Evolutionary conservation across 2,888 invertebrate species (phyloP).

Genomic region (Melitaea athalia): DNA sequence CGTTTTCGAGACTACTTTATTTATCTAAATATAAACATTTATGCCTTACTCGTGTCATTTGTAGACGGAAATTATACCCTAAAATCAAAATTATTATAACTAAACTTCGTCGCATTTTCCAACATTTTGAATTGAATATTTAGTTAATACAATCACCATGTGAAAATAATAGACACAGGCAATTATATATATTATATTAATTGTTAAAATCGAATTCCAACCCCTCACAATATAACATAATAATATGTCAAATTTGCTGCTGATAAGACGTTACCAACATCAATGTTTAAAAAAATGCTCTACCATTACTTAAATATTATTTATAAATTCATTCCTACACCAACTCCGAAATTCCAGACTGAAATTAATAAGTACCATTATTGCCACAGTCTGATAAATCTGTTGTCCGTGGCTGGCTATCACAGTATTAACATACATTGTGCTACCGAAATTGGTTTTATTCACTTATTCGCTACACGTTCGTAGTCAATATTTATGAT

Average conservation of each 20-base stretch:
- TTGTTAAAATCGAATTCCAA: too few relatives aligned
- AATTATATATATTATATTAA: too few relatives aligned
- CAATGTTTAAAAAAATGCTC: background rate
- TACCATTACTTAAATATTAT: background rate
- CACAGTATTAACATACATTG: slow-evolving; percentile 6
- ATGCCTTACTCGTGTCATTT: background rate
- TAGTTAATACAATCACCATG: background rate
- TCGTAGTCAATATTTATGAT: slow-evolving; percentile 21
- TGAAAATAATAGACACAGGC: too few relatives aligned
- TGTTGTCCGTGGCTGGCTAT: background rate
- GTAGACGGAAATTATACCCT: background rate
- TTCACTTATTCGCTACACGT: background rate
- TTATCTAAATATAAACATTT: background rate
- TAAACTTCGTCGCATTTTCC: background rate
- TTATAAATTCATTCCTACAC: background rate
- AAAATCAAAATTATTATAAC: background rate
- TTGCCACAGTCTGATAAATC: background rate
- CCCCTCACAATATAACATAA: too few relatives aligned
- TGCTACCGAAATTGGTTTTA: slow-evolving; percentile 14
- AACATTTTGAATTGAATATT: background rate
- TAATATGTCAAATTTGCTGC: background rate
- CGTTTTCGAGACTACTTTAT: background rate
- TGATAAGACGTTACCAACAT: background rate
- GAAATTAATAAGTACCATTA: background rate
- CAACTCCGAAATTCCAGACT: background rate